Percentiles rank a stretch among this genome's conserved stretches.
Evolutionary conservation across 2,888 invertebrate genomes (phyloP).

Genomic region (Junonia oenone): DNA sequence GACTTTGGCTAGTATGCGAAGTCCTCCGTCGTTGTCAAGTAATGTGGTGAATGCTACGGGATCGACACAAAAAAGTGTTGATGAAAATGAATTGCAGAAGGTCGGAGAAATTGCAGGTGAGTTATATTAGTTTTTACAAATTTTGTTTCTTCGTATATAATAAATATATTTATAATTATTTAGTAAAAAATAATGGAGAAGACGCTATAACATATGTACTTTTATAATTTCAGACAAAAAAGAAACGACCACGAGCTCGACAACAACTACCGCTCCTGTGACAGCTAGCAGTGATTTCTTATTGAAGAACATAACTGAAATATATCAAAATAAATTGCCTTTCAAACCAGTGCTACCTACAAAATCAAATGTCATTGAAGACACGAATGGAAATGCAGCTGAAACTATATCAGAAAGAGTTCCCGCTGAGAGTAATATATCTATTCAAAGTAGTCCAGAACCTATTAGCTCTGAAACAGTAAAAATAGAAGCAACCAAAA

Average conservation of each 20-base stretch:
- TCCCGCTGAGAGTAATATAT: slow-evolving; percentile 59
- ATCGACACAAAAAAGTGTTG: slow-evolving; percentile 46
- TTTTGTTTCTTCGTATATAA: too few species aligned
- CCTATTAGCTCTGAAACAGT: slow-evolving; percentile 39
- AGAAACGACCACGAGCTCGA: slow-evolving; percentile 41
- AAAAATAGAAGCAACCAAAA: slow-evolving; percentile 10
- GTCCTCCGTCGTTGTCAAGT: slow-evolving; percentile 51
- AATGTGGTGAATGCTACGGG: slow-evolving; percentile 42
- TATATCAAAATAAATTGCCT: slow-evolving; percentile 50
- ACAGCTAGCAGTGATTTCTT: slow-evolving; percentile 51
- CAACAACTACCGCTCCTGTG: slow-evolving; percentile 39
- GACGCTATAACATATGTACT: not conserved
- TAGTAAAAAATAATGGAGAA: not conserved
- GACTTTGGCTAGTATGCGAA: slow-evolving; percentile 70
- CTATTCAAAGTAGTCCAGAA: slow-evolving; percentile 48
- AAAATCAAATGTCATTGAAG: slow-evolving; percentile 35
- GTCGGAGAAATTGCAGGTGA: slow-evolving; percentile 62
- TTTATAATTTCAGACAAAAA: slow-evolving; percentile 54
- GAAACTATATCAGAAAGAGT: slow-evolving; percentile 52
- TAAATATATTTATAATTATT: too few species aligned
- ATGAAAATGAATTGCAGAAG: slow-evolving; percentile 70
- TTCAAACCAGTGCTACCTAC: slow-evolving; percentile 48
- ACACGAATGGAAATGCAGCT: slow-evolving; percentile 36
- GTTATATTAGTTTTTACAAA: too few species aligned
- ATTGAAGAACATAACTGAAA: slow-evolving; percentile 50